Conservation (phyloP, 2,797 vertebrate genomes). For the Podargus strigoides region DNA sequence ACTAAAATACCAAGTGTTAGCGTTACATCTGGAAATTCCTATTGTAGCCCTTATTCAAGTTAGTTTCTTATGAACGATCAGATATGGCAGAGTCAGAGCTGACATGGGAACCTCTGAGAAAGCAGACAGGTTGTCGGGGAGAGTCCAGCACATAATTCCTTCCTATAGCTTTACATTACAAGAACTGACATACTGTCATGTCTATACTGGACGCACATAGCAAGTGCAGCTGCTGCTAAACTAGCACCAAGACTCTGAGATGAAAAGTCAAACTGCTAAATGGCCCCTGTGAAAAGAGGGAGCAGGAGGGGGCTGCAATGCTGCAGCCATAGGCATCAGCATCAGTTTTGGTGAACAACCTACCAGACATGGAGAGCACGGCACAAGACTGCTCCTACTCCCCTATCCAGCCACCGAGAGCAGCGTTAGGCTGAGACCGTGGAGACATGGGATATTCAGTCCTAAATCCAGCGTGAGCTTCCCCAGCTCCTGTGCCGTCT, state of each 20-base stretch:
- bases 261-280: neutral
- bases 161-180: neutral
- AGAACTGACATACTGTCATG: neutral
- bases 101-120: neutral
- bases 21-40: neutral
- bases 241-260: neutral
- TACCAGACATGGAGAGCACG: neutral
- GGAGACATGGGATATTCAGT: neutral
- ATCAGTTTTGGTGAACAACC: neutral
- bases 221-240: neutral
- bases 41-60: neutral
- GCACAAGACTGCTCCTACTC: neutral
- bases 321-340: neutral
- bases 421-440: neutral
- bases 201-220: neutral
- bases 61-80: neutral
- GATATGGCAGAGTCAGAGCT: neutral
- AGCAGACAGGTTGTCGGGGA: neutral
- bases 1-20: neutral
- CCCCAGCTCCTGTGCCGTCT: no score
- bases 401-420: rapidly evolving
- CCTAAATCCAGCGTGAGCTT: neutral
- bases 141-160: neutral
- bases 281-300: neutral
- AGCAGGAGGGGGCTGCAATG: neutral